Conservation (phyloP, 2,113 vertebrate genomes). For the Nyctereutes procyonoides region DNA sequence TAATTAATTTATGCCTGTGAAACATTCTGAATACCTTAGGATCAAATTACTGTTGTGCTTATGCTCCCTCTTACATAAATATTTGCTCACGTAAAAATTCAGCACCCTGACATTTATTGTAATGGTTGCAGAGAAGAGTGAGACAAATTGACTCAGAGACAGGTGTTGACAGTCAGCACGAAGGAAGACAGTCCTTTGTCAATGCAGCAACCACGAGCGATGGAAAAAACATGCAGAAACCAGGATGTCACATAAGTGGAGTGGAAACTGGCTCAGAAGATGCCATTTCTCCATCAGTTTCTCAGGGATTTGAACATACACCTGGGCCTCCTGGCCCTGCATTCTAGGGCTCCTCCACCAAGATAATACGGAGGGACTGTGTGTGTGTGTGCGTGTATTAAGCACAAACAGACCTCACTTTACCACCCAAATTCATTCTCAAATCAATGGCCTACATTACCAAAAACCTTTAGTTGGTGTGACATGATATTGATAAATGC, state of each 20-base stretch:
- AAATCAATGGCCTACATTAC: neutral
- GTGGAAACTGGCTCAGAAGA: neutral
- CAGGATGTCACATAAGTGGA: accelerated
- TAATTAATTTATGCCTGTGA: conserved; percentile 34
- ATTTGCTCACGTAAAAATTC: conserved; percentile 65
- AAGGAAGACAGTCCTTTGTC: conserved; percentile 12
- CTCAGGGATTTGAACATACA: neutral
- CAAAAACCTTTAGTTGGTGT: neutral
- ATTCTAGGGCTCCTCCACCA: neutral
- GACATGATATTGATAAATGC: neutral
- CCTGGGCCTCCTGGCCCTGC: neutral
- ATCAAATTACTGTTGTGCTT: conserved; percentile 62
- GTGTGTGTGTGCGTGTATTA: neutral
- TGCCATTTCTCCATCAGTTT: neutral
- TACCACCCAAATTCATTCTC: neutral
- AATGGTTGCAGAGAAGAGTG: conserved; percentile 47
- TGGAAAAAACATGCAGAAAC: neutral
- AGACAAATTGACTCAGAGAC: conserved; percentile 56
- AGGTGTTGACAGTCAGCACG: neutral
- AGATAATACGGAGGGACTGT: neutral
- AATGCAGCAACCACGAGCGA: neutral
- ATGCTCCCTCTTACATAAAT: conserved; percentile 62
- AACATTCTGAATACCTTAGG: neutral
- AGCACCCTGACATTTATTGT: conserved; percentile 71
- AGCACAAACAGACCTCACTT: neutral